Base-by-base conservation (phyloP, 1,140 invertebrate genomes). In the Drosophila repleta region DNA sequence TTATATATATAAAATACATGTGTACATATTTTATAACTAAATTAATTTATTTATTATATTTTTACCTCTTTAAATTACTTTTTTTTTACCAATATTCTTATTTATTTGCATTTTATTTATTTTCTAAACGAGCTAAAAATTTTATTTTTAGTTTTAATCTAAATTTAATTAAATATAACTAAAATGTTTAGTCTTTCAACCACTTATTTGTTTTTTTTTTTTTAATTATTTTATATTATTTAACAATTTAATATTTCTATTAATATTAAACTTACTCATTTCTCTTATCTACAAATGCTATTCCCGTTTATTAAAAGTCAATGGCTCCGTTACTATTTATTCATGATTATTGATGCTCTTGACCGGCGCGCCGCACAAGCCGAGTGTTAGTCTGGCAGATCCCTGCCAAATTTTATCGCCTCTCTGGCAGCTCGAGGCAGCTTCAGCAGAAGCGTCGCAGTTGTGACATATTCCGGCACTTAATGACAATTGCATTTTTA, bases 401-500 rank as follows among this genome's bases (percentile, higher is more conserved):
- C 52, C 51, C 37, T 10, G 49, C 8, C 35, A 62, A 41, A 15
- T 69, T 81, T 60, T 45, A 73, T 43, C 64, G 62, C 10, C 35
- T 29, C 17, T 17, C 49, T 21, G 52, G 46, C 35, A 45, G 39
- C 5, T 8, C 6, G 39, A n/a, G n/a, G n/a, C n/a, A n/a, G n/a
- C n/a, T n/a, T 7, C 39, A 53, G 55, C 52, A 39, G 37, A 24
- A 24, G 21, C 51, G 73, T 58, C 76, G 58, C 69, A 79, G 71
- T 69, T 81, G 81, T 67, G 65, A 64, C 72, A 75, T 43, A 60
- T 68, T 35, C 53, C 35, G 60, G 68, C 74, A 79, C 85, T 87
- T 89, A 89, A 90, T 80, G 87, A 76, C 67, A 89, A 89, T 90
- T 89, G 81, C 81, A 89, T 90, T 89, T 89, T 89, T 89, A 89